phyloP scores from a whole-genome alignment of 1,140 invertebrate species.

The Liolophura sinensis region DNA sequence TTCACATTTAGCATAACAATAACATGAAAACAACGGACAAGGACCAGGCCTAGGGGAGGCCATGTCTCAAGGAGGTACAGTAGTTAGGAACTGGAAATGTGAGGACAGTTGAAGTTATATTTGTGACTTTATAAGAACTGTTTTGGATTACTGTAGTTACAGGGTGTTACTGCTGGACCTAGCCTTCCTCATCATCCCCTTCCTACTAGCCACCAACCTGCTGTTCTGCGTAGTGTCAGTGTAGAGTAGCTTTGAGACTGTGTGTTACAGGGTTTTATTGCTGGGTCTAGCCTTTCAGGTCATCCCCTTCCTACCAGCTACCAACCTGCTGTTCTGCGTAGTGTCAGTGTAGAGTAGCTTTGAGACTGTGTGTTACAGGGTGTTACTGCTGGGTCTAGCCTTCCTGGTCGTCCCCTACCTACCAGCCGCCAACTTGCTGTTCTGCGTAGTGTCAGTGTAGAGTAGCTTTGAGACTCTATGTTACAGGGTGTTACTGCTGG shows the following conservation, averaged over 20 bases:
- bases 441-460: conserved; percentile 96
- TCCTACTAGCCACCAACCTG: conserved; percentile 94
- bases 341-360: too few species aligned
- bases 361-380: too few species aligned
- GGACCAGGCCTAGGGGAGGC: too few species aligned
- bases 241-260: too few species aligned
- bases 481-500: conserved; percentile 42
- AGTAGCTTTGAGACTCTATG: too few species aligned
- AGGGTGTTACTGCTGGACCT: conserved; percentile 60
- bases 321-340: conserved; percentile 95
- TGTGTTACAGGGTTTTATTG: conserved; percentile 39
- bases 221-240: conserved; percentile 98
- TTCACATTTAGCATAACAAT: too few species aligned
- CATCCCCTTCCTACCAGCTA: conserved; percentile 93
- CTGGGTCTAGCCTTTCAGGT: conserved; percentile 75
- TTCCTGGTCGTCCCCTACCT: conserved; percentile 89
- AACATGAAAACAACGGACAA: too few species aligned
- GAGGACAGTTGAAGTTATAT: too few species aligned
- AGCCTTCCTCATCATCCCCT: conserved; percentile 84
- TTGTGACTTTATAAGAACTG: too few species aligned
- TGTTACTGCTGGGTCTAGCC: conserved; percentile 64
- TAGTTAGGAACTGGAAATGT: too few species aligned
- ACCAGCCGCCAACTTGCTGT: conserved; percentile 95
- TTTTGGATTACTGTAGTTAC: too few species aligned
- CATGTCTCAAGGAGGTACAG: too few species aligned